A percentile compares a stretch with the other conserved stretches of the same genome.
Conservation (phyloP, 2,113 vertebrate species). For the Clinocottus analis region DNA sequence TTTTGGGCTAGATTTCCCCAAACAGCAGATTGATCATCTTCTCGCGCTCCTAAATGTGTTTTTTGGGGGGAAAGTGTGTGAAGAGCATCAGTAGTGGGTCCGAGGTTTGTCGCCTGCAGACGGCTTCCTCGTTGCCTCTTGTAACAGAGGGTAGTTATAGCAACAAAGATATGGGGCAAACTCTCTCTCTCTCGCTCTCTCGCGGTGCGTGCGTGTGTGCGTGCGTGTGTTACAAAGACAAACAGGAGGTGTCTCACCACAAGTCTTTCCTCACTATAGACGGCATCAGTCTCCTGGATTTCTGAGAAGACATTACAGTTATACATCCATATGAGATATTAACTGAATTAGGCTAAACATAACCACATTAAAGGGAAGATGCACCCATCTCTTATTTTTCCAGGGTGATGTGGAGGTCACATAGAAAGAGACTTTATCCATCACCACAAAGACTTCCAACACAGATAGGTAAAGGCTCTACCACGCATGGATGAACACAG, state of each 20-base stretch:
- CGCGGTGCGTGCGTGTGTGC: neutral
- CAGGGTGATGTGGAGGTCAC: conserved; percentile 14
- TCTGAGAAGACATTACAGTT: conserved; percentile 36
- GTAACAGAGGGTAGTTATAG: conserved; percentile 52
- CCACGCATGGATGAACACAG: neutral
- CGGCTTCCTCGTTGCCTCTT: conserved; percentile 46
- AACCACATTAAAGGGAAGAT: conserved; percentile 15
- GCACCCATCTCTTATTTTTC: neutral
- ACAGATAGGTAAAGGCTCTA: neutral
- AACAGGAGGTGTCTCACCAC: conserved; percentile 37
- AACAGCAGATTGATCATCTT: neutral
- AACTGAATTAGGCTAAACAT: conserved; percentile 17
- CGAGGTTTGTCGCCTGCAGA: conserved; percentile 38
- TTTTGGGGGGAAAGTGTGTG: neutral
- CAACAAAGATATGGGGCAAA: conserved; percentile 49
- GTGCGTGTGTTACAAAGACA: conserved; percentile 10
- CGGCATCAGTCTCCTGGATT: conserved; percentile 25
- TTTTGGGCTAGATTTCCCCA: neutral
- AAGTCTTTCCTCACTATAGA: conserved; percentile 8
- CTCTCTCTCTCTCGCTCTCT: neutral
- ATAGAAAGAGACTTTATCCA: conserved; percentile 16
- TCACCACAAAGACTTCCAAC: conserved; percentile 7
- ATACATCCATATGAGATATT: conserved; percentile 28
- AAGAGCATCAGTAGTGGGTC: conserved; percentile 8
- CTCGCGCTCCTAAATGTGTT: neutral